Evolutionary conservation across 2,113 vertebrate genomes (phyloP).

Genomic region (Addax nasomaculatus): DNA sequence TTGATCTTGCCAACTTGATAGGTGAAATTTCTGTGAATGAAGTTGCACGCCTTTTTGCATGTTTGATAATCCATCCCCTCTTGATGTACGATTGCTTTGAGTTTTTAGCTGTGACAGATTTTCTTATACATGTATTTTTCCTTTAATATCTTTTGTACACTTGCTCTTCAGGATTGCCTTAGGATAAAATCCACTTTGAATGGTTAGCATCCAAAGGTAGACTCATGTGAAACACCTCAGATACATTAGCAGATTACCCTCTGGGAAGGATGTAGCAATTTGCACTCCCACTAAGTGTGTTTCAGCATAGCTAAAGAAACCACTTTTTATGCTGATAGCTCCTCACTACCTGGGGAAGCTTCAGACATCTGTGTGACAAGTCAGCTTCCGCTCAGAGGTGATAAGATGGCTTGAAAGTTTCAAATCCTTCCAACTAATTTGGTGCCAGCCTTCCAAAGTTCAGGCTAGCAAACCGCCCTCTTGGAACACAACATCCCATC

Average conservation of each 20-base stretch:
- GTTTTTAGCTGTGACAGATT: background rate
- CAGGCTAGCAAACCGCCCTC: background rate
- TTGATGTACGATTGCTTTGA: background rate
- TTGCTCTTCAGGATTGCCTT: background rate
- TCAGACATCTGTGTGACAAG: background rate
- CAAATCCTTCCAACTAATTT: constrained; percentile 3
- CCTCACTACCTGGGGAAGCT: background rate
- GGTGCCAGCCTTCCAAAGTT: background rate
- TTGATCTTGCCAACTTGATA: background rate
- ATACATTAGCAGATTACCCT: no score
- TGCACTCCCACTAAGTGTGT: background rate
- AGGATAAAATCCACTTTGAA: background rate
- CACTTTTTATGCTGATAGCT: background rate
- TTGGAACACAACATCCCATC: background rate
- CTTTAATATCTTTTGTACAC: background rate
- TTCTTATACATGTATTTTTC: background rate
- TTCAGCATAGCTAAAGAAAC: background rate
- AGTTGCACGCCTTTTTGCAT: background rate
- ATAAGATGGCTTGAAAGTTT: background rate
- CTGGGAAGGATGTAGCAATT: background rate
- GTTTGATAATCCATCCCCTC: background rate
- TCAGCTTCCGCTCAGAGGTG: background rate
- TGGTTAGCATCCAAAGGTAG: background rate
- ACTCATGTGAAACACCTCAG: background rate
- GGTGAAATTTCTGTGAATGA: background rate